These are phyloP conservation scores for Conus betulinus DNA, from an alignment of 1,140 invertebrate genomes.

Conservation along the genomic window DNA sequence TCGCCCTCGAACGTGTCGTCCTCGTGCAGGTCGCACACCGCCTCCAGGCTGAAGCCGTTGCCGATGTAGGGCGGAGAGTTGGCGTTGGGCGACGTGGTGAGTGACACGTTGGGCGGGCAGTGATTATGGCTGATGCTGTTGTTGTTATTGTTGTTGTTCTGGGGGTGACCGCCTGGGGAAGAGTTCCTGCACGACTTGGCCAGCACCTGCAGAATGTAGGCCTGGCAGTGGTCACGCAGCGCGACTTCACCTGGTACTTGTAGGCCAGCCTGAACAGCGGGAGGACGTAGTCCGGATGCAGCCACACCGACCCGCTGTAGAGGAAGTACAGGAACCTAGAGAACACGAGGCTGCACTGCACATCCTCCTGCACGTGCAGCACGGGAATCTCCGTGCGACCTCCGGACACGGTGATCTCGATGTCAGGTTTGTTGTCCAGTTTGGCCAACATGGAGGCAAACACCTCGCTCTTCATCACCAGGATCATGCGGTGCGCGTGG, in stretches of 20 bases:
- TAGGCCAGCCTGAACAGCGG: conserved; percentile 63
- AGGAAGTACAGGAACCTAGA: conserved; percentile 71
- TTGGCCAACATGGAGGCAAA: conserved; percentile 64
- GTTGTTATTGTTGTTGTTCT: conserved; percentile 16
- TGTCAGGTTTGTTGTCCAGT: not conserved
- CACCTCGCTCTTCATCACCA: conserved; percentile 68
- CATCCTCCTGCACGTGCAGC: conserved; percentile 59
- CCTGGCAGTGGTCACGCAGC: conserved; percentile 65
- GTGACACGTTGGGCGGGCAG: not conserved
- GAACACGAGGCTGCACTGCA: conserved; percentile 67
- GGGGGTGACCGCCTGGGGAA: not conserved
- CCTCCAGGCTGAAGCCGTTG: conserved; percentile 56
- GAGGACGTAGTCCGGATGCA: conserved; percentile 70
- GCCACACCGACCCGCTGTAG: conserved; percentile 71
- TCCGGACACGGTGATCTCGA: conserved; percentile 42
- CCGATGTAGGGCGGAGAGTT: conserved; percentile 30
- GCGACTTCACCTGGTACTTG: conserved; percentile 63
- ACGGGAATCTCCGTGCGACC: conserved; percentile 16
- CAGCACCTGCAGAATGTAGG: conserved; percentile 68
- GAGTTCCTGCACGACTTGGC: conserved; percentile 46
- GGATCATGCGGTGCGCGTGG: conserved; percentile 69
- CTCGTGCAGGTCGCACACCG: conserved; percentile 63
- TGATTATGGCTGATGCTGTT: conserved; percentile 9
- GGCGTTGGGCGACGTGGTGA: not conserved
- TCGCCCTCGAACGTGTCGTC: conserved; percentile 55